Conservation (phyloP, 2,113 vertebrate species). For the Entosphenus tridentatus region DNA sequence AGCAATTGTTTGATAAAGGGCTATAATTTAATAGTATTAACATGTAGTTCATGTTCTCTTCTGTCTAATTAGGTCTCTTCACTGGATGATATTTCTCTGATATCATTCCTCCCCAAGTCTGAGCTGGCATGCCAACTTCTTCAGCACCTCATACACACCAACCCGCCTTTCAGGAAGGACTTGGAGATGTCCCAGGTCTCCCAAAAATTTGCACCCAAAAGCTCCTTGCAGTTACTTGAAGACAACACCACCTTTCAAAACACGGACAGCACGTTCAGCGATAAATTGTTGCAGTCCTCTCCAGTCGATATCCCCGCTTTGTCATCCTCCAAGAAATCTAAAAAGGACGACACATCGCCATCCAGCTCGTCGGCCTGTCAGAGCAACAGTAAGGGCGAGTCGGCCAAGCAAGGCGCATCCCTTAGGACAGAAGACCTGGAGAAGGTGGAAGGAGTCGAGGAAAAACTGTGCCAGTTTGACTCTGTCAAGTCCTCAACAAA, state of each 20-base stretch:
- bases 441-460: slow-evolving; percentile 22
- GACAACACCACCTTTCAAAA: slow-evolving; percentile 13
- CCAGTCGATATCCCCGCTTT: slow-evolving; percentile 6
- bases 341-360: slow-evolving; percentile 19
- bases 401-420: slow-evolving; percentile 18
- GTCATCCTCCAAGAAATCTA: slow-evolving; percentile 17
- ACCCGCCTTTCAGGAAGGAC: neutral
- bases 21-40: too few relatives aligned
- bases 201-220: neutral
- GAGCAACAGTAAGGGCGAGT: slow-evolving; percentile 29
- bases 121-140: neutral
- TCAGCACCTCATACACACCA: neutral
- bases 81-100: too few relatives aligned
- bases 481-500: too few relatives aligned
- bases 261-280: slow-evolving; percentile 17
- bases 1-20: too few relatives aligned
- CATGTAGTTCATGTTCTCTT: too few relatives aligned
- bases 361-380: slow-evolving; percentile 10
- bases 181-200: slow-evolving; percentile 26
- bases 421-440: slow-evolving; percentile 30
- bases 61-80: too few relatives aligned
- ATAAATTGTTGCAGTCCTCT: slow-evolving; percentile 3
- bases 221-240: slow-evolving; percentile 9
- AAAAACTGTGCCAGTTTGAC: too few relatives aligned
- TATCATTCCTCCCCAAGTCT: too few relatives aligned